Base-by-base conservation (phyloP, 2,888 invertebrate species). In the Phorcus lineatus region DNA sequence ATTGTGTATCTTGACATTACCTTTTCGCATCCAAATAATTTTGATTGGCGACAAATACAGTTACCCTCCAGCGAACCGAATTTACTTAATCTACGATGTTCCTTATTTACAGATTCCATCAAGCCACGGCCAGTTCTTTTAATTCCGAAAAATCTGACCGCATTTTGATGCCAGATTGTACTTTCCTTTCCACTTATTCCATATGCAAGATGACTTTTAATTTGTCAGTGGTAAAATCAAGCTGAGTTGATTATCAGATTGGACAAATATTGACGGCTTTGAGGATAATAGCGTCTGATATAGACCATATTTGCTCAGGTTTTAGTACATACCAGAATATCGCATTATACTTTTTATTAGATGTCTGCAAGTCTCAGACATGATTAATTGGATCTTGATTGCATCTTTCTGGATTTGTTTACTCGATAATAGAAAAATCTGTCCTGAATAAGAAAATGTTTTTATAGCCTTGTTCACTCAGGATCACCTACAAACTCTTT, bases 191-290 rank as follows among this genome's bases (percentile, higher is more conserved):
- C 70, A 70, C 70, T 70, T 70, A 70, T 40, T 70, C 70, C 70
- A 70, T 70, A 70, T 28, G 36, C 3, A 70, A 40, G 70, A 70
- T 70, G 70, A 70, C 70, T 70, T 70, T 70, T 70, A 70, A 70
- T 70, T 31, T 70, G 70, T 36, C 70, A 17, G 28, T 70, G 70
- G 70, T 31, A 17, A 70, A 70, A 70, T 70, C 70, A 19, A 9
- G 70, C 31, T n/a, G 40, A 70, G 36, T 70, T 70, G 70, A 40
- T 28, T 22, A 62, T 24, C 62, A 16, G 24, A 24, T 22, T 28
- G 28, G 62, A 62, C 62, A 62, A 62, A 62, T 62, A 62, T 62
- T 62, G 62, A 62, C 70, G 19, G 70, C 19, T 70, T 22, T 31
- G 28, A 11, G 40, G 70, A 36, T 36, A 70, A 70, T 36, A 70